Evolutionary conservation across 2,888 invertebrate species (phyloP).

Genomic region (Pandemis cinnamomeana): DNA sequence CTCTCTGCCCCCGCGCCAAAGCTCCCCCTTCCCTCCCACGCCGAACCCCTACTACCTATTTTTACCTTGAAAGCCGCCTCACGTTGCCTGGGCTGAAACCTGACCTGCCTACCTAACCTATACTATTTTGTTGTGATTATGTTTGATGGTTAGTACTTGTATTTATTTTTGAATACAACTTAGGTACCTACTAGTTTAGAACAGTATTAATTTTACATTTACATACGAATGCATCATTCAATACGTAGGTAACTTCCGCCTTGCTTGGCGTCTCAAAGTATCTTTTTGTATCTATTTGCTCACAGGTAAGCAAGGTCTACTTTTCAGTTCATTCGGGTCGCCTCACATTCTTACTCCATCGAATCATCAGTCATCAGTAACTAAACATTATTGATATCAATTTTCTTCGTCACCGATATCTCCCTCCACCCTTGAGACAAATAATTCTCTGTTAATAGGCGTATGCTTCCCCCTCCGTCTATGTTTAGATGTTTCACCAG

Average conservation of each 20-base stretch:
- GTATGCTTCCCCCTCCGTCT: background rate
- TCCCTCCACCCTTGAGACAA: background rate
- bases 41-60: constrained; percentile 63
- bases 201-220: background rate
- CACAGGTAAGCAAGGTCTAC: background rate
- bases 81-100: constrained; percentile 66
- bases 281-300: background rate
- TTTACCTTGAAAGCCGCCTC: constrained; percentile 62
- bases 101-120: constrained; percentile 61
- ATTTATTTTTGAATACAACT: too few species aligned
- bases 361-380: background rate
- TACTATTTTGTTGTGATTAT: constrained; percentile 4
- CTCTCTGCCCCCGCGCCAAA: constrained; percentile 49
- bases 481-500: constrained; percentile 1
- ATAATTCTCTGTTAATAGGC: background rate
- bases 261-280: background rate
- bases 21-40: constrained; percentile 49
- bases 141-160: background rate
- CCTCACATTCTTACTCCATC: background rate
- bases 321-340: background rate
- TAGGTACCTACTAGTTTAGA: background rate
- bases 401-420: background rate
- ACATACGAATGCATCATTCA: background rate
- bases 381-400: background rate
- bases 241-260: background rate